These are phyloP conservation scores for Trissolcus brochymenae DNA, from an alignment of 2,888 invertebrate genomes.

Conservation along the genomic window DNA sequence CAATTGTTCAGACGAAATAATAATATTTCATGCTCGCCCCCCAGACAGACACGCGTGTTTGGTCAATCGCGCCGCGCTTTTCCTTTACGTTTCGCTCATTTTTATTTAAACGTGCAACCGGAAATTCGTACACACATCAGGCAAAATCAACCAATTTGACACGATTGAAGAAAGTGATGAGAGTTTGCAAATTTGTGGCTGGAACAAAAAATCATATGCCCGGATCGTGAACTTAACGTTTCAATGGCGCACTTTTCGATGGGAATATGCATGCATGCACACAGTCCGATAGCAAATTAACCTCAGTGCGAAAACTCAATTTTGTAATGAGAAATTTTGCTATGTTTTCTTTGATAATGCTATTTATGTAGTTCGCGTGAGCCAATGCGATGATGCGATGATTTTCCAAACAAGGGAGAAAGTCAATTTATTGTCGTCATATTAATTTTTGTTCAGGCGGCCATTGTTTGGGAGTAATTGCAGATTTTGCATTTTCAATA, in stretches of 20 bases:
- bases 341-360: conserved; percentile 31
- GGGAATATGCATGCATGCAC: conserved; percentile 7
- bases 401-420: conserved; percentile 44
- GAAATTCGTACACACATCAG: neutral
- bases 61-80: conserved; percentile 10
- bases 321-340: conserved; percentile 37
- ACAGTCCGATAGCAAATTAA: conserved; percentile 19
- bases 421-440: conserved; percentile 55
- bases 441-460: conserved; percentile 32
- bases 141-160: too few species aligned
- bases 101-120: conserved; percentile 10
- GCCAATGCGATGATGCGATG: conserved; percentile 20
- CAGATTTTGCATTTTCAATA: conserved; percentile 57
- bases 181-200: conserved; percentile 9
- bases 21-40: neutral
- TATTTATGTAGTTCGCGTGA: conserved; percentile 29
- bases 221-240: too few species aligned
- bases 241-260: too few species aligned
- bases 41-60: neutral
- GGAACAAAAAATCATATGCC: neutral
- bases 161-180: conserved; percentile 11
- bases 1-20: conserved; percentile 25
- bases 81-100: conserved; percentile 6
- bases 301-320: conserved; percentile 20
- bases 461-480: conserved; percentile 56